phyloP scores from a whole-genome alignment of 2,888 invertebrate species.

The Danaus chrysippus region DNA sequence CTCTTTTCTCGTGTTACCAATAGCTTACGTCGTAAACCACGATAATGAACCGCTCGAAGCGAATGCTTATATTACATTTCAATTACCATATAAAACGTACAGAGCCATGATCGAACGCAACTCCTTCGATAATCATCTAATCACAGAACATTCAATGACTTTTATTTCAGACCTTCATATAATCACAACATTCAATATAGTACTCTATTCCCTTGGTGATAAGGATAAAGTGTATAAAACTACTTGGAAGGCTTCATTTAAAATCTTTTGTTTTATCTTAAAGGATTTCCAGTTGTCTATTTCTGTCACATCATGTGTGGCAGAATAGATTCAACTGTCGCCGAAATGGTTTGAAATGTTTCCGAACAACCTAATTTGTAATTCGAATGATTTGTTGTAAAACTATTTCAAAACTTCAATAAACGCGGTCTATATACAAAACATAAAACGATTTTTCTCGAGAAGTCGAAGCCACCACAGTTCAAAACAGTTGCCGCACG shows the following conservation, averaged over 20 bases:
- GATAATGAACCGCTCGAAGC: conserved; percentile 63
- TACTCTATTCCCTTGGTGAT: conserved; percentile 41
- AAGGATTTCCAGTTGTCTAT: conserved; percentile 47
- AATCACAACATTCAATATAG: conserved; percentile 40
- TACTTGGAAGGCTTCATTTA: conserved; percentile 51
- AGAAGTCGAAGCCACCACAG: conserved; percentile 49
- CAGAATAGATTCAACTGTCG: conserved; percentile 42
- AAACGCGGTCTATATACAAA: conserved; percentile 56
- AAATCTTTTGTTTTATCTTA: conserved; percentile 66
- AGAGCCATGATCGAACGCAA: conserved; percentile 60
- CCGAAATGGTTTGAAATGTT: conserved; percentile 45
- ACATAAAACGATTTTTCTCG: conserved; percentile 57
- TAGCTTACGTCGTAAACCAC: conserved; percentile 54
- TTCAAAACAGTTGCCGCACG: conserved; percentile 52
- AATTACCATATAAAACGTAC: conserved; percentile 76
- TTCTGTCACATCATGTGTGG: conserved; percentile 51
- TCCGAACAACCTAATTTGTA: conserved; percentile 32
- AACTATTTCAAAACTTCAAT: conserved; percentile 54
- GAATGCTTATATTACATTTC: conserved; percentile 73
- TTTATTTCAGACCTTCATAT: conserved; percentile 55
- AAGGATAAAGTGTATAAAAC: conserved; percentile 47
- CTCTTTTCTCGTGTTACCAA: conserved; percentile 42
- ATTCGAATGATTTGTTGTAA: conserved; percentile 43
- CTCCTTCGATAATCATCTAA: conserved; percentile 76
- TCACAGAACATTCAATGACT: conserved; percentile 75